Conservation (phyloP, 2,113 vertebrate species). For the Chionodraco myersi region DNA sequence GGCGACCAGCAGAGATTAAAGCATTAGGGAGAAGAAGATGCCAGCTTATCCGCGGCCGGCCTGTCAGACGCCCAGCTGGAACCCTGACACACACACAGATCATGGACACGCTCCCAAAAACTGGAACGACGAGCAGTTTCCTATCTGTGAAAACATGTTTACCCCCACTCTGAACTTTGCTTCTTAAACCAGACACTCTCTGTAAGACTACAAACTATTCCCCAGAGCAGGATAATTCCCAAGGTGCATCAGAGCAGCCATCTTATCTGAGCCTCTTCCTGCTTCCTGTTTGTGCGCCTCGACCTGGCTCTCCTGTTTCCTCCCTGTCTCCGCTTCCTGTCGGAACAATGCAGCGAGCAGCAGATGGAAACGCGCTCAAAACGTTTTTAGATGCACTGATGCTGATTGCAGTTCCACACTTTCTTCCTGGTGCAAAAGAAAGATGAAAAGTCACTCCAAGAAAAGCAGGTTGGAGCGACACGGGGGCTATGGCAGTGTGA, state of each 20-base stretch:
- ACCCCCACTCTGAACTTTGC: conserved; percentile 9
- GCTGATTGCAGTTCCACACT: conserved; percentile 13
- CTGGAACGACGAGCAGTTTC: background rate
- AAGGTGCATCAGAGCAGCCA: conserved; percentile 59
- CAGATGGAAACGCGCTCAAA: conserved; percentile 20
- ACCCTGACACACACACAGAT: conserved; percentile 62
- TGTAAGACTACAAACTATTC: conserved; percentile 43
- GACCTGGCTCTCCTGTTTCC: conserved; percentile 75
- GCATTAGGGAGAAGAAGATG: conserved; percentile 82
- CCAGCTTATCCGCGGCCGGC: conserved; percentile 81
- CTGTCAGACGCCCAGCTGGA: conserved; percentile 74
- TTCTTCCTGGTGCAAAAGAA: conserved; percentile 10
- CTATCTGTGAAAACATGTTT: background rate
- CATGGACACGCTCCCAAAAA: conserved; percentile 4
- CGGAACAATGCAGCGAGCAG: conserved; percentile 65
- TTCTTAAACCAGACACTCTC: conserved; percentile 21
- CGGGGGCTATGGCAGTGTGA: conserved; percentile 41
- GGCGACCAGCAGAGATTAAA: conserved; percentile 79
- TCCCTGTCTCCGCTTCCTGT: conserved; percentile 77
- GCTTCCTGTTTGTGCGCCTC: conserved; percentile 82
- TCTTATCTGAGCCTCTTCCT: conserved; percentile 76
- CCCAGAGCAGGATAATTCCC: conserved; percentile 48
- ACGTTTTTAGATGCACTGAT: conserved; percentile 16
- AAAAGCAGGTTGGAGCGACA: conserved; percentile 48
- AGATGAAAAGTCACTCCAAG: conserved; percentile 15